Evolutionary conservation across 2,113 vertebrate genomes (phyloP), one percentile per base, ranked within the genome.

Genomic region (Calyptommatus sinebrachiatus): DNA sequence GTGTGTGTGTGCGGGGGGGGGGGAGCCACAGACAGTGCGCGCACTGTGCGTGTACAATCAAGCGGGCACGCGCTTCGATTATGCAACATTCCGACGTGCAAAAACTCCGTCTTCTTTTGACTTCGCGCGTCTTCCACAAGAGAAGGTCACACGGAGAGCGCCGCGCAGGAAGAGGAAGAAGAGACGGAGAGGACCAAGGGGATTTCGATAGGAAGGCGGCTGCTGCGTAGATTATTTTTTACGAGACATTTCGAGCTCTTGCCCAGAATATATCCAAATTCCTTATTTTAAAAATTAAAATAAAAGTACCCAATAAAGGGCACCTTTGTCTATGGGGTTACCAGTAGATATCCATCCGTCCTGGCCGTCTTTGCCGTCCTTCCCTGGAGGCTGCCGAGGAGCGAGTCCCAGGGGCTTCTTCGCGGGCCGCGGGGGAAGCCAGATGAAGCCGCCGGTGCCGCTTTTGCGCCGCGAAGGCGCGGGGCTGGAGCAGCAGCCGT

Each of bases 391-490:
- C 16, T 5, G n/a, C 31, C 31, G 8, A 57, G 31, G 8, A 8
- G 21, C 45, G 57, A 26, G 53, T 14, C 1, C 60, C 46, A 5
- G 12, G 10, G 21, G 1, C 10, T 53, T 21, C 3, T 31, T 18
- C 11, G 63, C 63, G 48, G 22, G 7, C 68, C 24, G 21, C 10
- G 22, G 16, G 41, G 48, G 12, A 73, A 80, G 66, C 78, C 79
- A 80, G 71, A 63, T 80, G 62, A 80, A 80, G 79, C 31, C 68
- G 62, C 71, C 79, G 45, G 5, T 31, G 65, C 26, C 35, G 79
- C 12, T 8, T 46, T 46, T 78, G 28, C 63, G 63, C 14, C 69
- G 62, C 35, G 73, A 53, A 14, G 60, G 73, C 35, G 14, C 61
- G 3, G 50, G 60, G 46, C 46, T 29, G 46, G 46, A 71, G n/a